Conservation (phyloP, 2,113 vertebrate species). For the Corythaixoides concolor region DNA sequence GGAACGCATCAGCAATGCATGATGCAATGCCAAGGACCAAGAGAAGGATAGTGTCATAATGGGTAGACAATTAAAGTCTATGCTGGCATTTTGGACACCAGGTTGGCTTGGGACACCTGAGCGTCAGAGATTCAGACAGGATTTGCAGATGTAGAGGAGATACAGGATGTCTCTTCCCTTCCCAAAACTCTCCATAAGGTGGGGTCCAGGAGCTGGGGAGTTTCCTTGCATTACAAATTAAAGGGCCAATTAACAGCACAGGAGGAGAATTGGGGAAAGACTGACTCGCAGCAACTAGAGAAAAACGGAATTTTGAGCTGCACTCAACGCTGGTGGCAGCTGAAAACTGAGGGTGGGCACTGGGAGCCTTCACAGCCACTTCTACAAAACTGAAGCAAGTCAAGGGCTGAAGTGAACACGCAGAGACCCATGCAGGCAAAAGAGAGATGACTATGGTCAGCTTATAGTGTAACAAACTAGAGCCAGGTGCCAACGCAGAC, state of each 20-base stretch:
- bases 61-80: background rate
- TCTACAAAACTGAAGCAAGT: background rate
- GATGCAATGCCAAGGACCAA: background rate
- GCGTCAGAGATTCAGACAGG: rapidly evolving
- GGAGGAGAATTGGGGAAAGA: background rate
- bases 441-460: background rate
- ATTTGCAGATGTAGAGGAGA: background rate
- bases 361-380: background rate
- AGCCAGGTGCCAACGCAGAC: background rate
- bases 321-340: rapidly evolving
- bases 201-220: background rate
- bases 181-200: background rate
- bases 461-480: background rate
- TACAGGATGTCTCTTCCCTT: background rate
- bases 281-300: rapidly evolving
- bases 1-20: background rate
- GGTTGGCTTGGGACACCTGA: background rate
- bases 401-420: background rate
- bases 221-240: background rate
- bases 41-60: background rate
- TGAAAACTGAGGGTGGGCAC: background rate
- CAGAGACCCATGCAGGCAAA: rapidly evolving
- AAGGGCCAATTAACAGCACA: background rate
- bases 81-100: background rate
- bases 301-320: background rate